A percentile compares a stretch with the other conserved stretches of the same genome.
phyloP scores from a whole-genome alignment of 2,888 invertebrate genomes.

The Apamea monoglypha region DNA sequence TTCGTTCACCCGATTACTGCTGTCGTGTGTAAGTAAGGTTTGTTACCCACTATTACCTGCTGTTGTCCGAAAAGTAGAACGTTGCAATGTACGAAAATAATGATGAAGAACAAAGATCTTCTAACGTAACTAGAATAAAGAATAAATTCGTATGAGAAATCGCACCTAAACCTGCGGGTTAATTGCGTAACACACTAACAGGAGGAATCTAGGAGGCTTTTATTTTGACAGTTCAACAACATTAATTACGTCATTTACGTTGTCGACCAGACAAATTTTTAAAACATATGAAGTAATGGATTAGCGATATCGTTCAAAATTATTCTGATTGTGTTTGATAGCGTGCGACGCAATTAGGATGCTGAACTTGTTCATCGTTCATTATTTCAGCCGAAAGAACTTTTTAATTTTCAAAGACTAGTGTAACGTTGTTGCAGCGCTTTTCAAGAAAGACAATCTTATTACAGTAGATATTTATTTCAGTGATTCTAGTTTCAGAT shows the following conservation, averaged over 20 bases:
- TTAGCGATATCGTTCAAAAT: not conserved
- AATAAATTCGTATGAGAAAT: conserved; percentile 2
- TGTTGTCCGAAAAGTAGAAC: not conserved
- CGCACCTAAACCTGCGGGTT: not conserved
- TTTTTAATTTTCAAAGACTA: not conserved
- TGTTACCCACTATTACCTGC: conserved; percentile 23
- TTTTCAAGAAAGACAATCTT: conserved; percentile 23
- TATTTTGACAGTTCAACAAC: not conserved
- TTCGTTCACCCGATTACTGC: conserved; percentile 54
- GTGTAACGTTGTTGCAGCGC: conserved; percentile 1
- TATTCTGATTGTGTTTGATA: not conserved
- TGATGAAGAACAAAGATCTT: not conserved
- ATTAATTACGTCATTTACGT: not conserved
- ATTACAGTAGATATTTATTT: conserved; percentile 51
- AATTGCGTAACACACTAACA: not conserved
- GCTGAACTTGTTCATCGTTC: not conserved
- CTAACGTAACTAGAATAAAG: not conserved
- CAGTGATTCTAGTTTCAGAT: conserved; percentile 54
- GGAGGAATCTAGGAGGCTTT: not conserved
- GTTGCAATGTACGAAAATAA: not conserved
- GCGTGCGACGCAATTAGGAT: not conserved
- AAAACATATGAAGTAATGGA: not conserved
- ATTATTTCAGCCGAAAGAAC: not conserved
- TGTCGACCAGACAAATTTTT: not conserved
- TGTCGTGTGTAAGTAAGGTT: conserved; percentile 27